Conservation (phyloP, 2,113 vertebrate species). For the Pelvicachromis taeniatus region DNA sequence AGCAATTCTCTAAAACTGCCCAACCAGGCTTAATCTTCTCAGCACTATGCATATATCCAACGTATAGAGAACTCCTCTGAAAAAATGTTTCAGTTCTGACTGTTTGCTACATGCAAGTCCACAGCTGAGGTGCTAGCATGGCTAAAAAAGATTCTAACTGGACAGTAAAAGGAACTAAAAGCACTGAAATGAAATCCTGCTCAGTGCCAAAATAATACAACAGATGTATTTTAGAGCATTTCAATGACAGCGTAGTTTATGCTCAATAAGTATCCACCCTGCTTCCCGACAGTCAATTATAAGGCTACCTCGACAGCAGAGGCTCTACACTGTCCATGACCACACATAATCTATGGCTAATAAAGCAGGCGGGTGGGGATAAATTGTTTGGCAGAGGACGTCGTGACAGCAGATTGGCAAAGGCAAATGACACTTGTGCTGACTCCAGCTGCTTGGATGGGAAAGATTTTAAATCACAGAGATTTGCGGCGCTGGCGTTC, state of each 20-base stretch:
- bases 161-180: not conserved
- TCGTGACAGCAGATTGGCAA: constrained; percentile 64
- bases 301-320: constrained; percentile 64
- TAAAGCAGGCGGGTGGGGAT: constrained; percentile 61
- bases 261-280: constrained; percentile 50
- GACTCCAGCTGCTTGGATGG: constrained; percentile 56
- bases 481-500: constrained; percentile 64
- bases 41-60: not conserved
- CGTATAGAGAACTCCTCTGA: not conserved
- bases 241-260: constrained; percentile 46
- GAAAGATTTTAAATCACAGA: constrained; percentile 67
- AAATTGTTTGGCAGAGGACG: constrained; percentile 62
- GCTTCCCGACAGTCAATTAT: constrained; percentile 56
- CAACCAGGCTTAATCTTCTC: not conserved
- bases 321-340: constrained; percentile 37
- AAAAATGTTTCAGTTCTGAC: not conserved
- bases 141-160: not conserved
- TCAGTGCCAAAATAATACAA: not conserved
- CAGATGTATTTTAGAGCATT: constrained; percentile 16
- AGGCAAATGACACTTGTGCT: constrained; percentile 69
- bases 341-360: constrained; percentile 66
- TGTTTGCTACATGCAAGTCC: not conserved
- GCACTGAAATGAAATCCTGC: not conserved
- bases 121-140: not conserved
- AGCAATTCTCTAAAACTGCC: not conserved